Evolutionary conservation across 1,140 invertebrate species (phyloP).

Genomic region (Zaprionus vittiger): DNA sequence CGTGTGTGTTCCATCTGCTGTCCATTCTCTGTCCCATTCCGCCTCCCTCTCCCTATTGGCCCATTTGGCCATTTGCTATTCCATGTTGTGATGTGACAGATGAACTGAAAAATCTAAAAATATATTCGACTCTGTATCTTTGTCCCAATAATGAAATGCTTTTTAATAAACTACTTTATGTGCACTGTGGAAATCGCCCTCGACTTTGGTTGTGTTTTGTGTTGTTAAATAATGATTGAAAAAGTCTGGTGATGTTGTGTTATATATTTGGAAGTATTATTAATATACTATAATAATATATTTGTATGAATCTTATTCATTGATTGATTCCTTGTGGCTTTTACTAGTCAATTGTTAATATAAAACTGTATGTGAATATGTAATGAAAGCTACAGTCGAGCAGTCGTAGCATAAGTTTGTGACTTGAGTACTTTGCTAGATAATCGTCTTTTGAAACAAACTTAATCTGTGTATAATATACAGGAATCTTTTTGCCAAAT

Average conservation of each 20-base stretch:
- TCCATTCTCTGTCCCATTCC: not conserved
- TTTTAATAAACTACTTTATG: not conserved
- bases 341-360: too few species aligned
- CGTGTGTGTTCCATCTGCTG: not conserved
- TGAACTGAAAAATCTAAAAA: constrained; percentile 17
- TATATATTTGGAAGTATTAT: too few species aligned
- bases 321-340: not conserved
- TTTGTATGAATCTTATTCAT: not conserved
- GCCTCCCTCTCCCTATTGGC: not conserved
- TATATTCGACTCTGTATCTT: not conserved
- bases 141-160: not conserved
- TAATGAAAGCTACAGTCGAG: too few species aligned
- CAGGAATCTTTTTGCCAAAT: too few species aligned
- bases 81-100: constrained; percentile 8
- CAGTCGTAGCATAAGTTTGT: too few species aligned
- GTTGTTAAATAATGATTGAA: not conserved
- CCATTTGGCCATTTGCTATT: constrained; percentile 5
- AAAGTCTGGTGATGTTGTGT: too few species aligned
- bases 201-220: not conserved
- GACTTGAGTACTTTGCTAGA: too few species aligned
- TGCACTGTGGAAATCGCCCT: not conserved
- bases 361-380: too few species aligned
- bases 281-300: too few species aligned
- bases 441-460: too few species aligned
- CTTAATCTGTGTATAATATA: too few species aligned